These are phyloP conservation scores for Gymnoscelis rufifasciata DNA, from an alignment of 2,888 invertebrate species.

Conservation along the genomic window DNA sequence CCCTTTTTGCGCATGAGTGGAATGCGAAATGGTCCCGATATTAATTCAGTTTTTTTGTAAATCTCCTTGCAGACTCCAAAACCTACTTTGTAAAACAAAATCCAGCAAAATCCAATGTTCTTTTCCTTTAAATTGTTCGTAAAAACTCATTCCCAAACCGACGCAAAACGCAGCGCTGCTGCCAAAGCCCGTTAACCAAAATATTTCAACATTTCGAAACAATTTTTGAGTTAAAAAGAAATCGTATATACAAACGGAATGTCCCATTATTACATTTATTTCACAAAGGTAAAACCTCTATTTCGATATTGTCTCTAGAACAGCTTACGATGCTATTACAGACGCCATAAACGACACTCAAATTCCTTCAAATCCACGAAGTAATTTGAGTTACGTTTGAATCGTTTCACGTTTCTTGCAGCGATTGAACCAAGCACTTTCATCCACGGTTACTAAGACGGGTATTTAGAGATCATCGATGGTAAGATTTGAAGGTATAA, in stretches of 20 bases:
- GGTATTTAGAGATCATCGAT: slow-evolving; percentile 45
- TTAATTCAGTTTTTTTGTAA: slow-evolving; percentile 63
- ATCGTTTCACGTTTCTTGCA: slow-evolving; percentile 40
- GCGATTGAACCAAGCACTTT: slow-evolving; percentile 19
- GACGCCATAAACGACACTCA: slow-evolving; percentile 28
- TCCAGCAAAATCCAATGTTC: slow-evolving; percentile 26
- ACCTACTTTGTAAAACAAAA: slow-evolving; percentile 42
- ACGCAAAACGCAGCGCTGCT: slow-evolving; percentile 23
- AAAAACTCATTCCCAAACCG: slow-evolving; percentile 25
- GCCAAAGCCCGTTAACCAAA: slow-evolving; percentile 20
- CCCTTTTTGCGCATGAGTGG: slow-evolving; percentile 64
- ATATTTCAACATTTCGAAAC: slow-evolving; percentile 22
- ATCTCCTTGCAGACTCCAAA: slow-evolving; percentile 38
- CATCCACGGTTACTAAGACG: slow-evolving; percentile 39
- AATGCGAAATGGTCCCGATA: slow-evolving; percentile 63
- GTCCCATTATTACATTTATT: slow-evolving; percentile 25
- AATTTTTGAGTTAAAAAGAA: slow-evolving; percentile 22
- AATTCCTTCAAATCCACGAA: slow-evolving; percentile 25
- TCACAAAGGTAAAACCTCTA: slow-evolving; percentile 29
- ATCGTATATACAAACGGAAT: slow-evolving; percentile 27
- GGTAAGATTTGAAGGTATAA: slow-evolving; percentile 56
- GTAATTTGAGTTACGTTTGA: slow-evolving; percentile 28
- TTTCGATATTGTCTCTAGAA: slow-evolving; percentile 29
- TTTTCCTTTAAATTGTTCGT: slow-evolving; percentile 32
- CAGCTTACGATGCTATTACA: slow-evolving; percentile 28